Evolutionary conservation across 1,140 invertebrate genomes (phyloP), one percentile per base, ranked within the genome.

Genomic region (Ctenoplectra terminalis): DNA sequence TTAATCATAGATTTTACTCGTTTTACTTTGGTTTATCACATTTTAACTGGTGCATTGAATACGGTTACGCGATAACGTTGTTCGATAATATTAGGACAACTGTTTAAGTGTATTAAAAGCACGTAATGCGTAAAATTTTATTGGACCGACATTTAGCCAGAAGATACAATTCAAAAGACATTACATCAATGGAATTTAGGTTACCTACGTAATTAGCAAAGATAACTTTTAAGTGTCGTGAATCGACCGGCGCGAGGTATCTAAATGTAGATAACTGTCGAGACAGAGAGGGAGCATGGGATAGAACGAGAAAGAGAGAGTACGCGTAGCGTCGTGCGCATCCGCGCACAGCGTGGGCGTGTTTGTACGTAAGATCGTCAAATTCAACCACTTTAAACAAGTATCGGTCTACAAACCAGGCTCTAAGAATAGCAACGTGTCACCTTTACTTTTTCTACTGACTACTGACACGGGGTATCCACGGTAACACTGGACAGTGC

Each of bases 301-400:
- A n/a, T 0, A 50, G 40, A 66, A 34, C 48, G 73, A 80, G 31
- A 23, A 1, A 61, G 15, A 60, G 40, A 66, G 56, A 74, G 40
- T 37, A 56, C 17, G 23, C 46, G 56, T 70, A 67, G 26, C 60
- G 52, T 63, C 52, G 40, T 43, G 67, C 52, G 34, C 72, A 58
- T 79, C 73, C 58, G 31, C 58, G 40, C 66, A 9, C 11, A 43
- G 43, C 74, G 60, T 83, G 60, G 56, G 64, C 54, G 54, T 83
- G 50, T 77, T 73, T 74, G 52, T 66, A 50, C 43, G 66, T 60
- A 60, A 72, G 52, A 70, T 50, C 50, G 43, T 58, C n/a, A 61
- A 84, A 87, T 77, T 34, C 50, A 80, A 86, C 43, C 15, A 67
- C 50, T 87, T 84, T 70, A 79, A 82, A 87, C 74, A 71, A 70